phyloP scores from a whole-genome alignment of 2,113 vertebrate species.

The Microtus richardsoni region DNA sequence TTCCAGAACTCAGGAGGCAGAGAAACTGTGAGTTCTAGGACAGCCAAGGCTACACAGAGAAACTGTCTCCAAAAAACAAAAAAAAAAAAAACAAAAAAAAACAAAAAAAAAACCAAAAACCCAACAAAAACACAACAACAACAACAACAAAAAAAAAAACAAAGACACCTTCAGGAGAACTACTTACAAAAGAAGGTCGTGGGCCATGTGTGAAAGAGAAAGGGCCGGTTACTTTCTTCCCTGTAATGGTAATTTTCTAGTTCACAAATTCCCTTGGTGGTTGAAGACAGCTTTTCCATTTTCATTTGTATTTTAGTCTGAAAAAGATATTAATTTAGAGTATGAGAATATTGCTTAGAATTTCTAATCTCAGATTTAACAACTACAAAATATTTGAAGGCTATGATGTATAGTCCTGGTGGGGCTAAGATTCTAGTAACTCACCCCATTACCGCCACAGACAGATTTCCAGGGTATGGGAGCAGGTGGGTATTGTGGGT shows the following conservation, averaged over 20 bases:
- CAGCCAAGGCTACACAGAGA: too few species aligned
- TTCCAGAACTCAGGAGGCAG: too few species aligned
- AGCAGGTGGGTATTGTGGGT: not conserved
- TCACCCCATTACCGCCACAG: not conserved
- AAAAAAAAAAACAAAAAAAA: too few species aligned
- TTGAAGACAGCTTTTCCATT: constrained; percentile 92
- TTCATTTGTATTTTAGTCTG: constrained; percentile 89
- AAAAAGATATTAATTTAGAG: constrained; percentile 64
- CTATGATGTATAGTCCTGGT: not conserved
- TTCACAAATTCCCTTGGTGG: constrained; percentile 91
- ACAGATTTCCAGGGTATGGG: not conserved
- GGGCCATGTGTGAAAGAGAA: constrained; percentile 93
- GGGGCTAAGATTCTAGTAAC: not conserved
- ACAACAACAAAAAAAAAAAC: too few species aligned
- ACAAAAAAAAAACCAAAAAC: too few species aligned
- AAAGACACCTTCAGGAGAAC: not conserved
- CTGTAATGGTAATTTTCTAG: constrained; percentile 90
- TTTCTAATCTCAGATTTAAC: not conserved
- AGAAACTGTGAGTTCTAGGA: too few species aligned
- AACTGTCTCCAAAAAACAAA: too few species aligned
- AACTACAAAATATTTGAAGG: constrained; percentile 1
- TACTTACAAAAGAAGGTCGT: constrained; percentile 92
- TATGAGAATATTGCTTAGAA: not conserved
- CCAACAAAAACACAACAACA: too few species aligned
- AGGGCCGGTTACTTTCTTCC: constrained; percentile 77